These are phyloP conservation scores for Lepisosteus oculatus DNA, from an alignment of 2,113 vertebrate species.

Conservation along the genomic window DNA sequence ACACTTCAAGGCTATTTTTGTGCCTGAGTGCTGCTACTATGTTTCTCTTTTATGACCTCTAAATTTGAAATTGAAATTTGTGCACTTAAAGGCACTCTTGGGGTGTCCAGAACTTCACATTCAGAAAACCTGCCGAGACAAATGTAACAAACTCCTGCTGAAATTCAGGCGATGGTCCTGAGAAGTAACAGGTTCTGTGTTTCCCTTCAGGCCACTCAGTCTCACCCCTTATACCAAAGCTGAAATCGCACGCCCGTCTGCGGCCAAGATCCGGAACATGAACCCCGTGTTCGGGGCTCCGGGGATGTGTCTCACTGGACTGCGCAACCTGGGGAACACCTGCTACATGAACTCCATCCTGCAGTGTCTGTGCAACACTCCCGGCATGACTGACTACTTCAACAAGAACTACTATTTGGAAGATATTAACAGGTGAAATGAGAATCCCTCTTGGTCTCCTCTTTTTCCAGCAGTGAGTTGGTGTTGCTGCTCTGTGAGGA, in stretches of 20 bases:
- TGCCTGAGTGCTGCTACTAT: too few relatives aligned
- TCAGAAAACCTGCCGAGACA: too few relatives aligned
- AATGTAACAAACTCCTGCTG: too few relatives aligned
- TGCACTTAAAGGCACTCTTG: too few relatives aligned
- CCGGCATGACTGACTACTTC: conserved; percentile 88
- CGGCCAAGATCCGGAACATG: conserved; percentile 88
- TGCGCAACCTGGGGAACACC: conserved; percentile 94
- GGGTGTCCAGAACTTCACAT: too few relatives aligned
- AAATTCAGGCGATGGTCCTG: too few relatives aligned
- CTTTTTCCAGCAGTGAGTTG: too few relatives aligned
- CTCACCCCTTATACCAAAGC: conserved; percentile 70
- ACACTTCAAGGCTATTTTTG: too few relatives aligned
- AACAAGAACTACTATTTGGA: conserved; percentile 86
- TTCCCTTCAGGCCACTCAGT: conserved; percentile 46
- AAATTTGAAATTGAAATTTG: too few relatives aligned
- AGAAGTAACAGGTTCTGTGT: neutral
- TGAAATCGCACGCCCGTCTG: conserved; percentile 85
- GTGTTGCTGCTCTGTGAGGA: too few relatives aligned
- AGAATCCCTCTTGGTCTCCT: too few relatives aligned
- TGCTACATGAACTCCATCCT: conserved; percentile 98
- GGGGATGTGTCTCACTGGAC: conserved; percentile 86
- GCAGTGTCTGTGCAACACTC: conserved; percentile 94
- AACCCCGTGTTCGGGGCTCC: conserved; percentile 90
- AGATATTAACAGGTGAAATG: conserved; percentile 90
- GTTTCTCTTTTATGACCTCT: too few relatives aligned